phyloP scores from a whole-genome alignment of 2,888 invertebrate genomes.

The Rhagonycha lutea region DNA sequence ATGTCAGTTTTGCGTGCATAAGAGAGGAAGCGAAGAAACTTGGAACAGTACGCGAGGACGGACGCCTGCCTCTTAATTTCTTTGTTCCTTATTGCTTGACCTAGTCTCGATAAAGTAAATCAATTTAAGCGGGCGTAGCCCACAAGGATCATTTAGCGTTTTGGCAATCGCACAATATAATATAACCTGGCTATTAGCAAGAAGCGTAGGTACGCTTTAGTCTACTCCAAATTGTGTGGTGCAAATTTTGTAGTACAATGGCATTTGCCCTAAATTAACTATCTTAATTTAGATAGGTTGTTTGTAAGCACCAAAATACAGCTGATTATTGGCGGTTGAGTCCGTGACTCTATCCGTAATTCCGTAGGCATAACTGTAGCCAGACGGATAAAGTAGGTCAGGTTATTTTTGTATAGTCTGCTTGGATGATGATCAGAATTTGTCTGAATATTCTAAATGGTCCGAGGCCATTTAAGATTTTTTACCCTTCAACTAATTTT shows the following conservation, averaged over 20 bases:
- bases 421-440: slow-evolving; percentile 19
- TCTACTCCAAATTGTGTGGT: background rate
- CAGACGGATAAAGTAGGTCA: slow-evolving; percentile 32
- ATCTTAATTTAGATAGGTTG: slow-evolving; percentile 19
- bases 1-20: background rate
- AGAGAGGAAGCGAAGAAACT: background rate
- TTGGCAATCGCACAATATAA: background rate
- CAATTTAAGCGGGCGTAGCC: background rate
- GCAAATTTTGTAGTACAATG: background rate
- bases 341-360: slow-evolving; percentile 31
- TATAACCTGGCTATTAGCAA: background rate
- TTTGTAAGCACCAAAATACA: slow-evolving; percentile 21
- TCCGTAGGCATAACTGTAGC: slow-evolving; percentile 19
- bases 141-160: background rate
- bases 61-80: background rate
- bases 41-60: background rate
- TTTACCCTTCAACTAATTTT: slow-evolving; percentile 7
- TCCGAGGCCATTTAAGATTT: slow-evolving; percentile 16
- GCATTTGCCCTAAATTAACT: background rate
- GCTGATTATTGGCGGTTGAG: slow-evolving; percentile 20
- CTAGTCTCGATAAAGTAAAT: background rate
- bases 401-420: slow-evolving; percentile 33
- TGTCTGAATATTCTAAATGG: slow-evolving; percentile 21
- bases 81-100: background rate
- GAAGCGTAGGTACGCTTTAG: background rate